Percentiles rank a stretch among this genome's conserved stretches.
phyloP scores from a whole-genome alignment of 2,113 vertebrate species.

The Poeciliopsis retropinna region DNA sequence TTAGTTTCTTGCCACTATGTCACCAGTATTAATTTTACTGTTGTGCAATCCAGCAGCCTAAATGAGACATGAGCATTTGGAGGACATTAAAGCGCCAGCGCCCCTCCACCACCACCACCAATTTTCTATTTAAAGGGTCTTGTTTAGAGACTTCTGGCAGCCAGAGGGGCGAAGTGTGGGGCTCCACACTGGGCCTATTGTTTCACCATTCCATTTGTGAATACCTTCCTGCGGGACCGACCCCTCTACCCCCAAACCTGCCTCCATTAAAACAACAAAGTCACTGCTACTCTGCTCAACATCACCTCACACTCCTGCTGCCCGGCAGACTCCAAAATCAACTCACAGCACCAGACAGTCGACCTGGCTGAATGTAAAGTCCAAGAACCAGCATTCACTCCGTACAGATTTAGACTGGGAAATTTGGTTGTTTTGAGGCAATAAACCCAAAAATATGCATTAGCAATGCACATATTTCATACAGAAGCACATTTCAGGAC shows the following conservation, averaged over 20 bases:
- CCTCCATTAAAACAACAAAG: slow-evolving; percentile 73
- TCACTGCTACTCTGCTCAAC: slow-evolving; percentile 65
- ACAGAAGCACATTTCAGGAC: background rate
- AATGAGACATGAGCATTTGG: slow-evolving; percentile 43
- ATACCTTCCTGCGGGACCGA: slow-evolving; percentile 67
- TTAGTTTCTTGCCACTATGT: slow-evolving; percentile 21
- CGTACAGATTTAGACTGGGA: background rate
- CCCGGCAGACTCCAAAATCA: slow-evolving; percentile 45
- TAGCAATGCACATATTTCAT: background rate
- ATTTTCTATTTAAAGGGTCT: slow-evolving; percentile 78
- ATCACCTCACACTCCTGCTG: slow-evolving; percentile 56
- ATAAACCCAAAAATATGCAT: background rate
- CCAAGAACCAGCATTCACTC: background rate
- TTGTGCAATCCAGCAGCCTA: slow-evolving; percentile 38
- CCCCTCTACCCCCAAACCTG: slow-evolving; percentile 14
- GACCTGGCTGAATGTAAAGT: background rate
- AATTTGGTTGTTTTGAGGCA: background rate
- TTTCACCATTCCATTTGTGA: slow-evolving; percentile 80
- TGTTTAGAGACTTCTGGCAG: slow-evolving; percentile 71
- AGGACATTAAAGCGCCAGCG: slow-evolving; percentile 60
- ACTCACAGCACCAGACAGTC: slow-evolving; percentile 17
- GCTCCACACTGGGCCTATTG: slow-evolving; percentile 82
- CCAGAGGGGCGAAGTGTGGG: slow-evolving; percentile 61
- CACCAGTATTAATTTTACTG: slow-evolving; percentile 32
- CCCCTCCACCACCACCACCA: slow-evolving; percentile 17